phyloP scores from a whole-genome alignment of 2,113 vertebrate genomes.

The Perca fluviatilis region DNA sequence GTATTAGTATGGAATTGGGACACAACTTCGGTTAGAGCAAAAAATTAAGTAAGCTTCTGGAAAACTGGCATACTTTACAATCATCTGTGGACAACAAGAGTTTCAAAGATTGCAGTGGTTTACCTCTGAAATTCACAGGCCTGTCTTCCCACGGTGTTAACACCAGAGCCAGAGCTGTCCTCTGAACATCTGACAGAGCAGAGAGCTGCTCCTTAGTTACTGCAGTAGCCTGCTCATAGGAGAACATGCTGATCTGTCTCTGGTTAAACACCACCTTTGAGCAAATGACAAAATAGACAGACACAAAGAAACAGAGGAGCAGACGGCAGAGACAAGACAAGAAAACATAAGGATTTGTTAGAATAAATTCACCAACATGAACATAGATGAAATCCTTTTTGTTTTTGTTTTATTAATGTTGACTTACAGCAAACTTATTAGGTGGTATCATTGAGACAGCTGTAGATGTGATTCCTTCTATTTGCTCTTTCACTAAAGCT shows the following conservation, averaged over 20 bases:
- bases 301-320: neutral
- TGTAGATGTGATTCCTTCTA: conserved; percentile 82
- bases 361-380: neutral
- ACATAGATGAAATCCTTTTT: neutral
- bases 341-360: neutral
- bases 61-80: neutral
- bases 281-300: neutral
- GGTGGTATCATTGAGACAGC: conserved; percentile 82
- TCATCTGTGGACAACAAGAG: neutral
- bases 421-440: conserved; percentile 84
- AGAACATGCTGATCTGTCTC: conserved; percentile 83
- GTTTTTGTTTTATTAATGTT: neutral
- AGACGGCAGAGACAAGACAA: neutral
- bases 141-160: conserved; percentile 81
- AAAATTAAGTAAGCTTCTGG: neutral
- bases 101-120: neutral
- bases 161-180: conserved; percentile 82
- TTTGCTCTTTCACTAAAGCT: conserved; percentile 85
- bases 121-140: conserved; percentile 81
- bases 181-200: conserved; percentile 75
- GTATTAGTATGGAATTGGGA: conserved; percentile 11
- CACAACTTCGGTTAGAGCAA: neutral
- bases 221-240: conserved; percentile 85
- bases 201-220: conserved; percentile 77
- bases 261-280: conserved; percentile 82